phyloP scores from a whole-genome alignment of 2,113 vertebrate genomes.

The Sinocyclocheilus rhinocerous region DNA sequence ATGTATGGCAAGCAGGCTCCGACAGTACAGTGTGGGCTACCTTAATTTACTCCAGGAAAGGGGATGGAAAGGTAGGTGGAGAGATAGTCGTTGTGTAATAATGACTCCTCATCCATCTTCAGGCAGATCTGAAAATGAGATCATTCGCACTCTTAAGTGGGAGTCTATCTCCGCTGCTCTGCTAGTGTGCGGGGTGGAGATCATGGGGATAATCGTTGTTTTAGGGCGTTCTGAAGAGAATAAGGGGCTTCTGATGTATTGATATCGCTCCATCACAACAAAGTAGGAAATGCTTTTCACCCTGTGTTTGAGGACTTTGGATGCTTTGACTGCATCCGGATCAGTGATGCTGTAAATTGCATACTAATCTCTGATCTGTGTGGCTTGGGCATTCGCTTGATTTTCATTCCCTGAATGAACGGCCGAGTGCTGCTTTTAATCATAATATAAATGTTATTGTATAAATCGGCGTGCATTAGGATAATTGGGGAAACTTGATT shows the following conservation, averaged over 20 bases:
- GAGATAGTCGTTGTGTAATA: slow-evolving; percentile 41
- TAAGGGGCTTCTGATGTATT: slow-evolving; percentile 23
- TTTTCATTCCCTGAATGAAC: slow-evolving; percentile 15
- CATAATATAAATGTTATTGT: slow-evolving; percentile 24
- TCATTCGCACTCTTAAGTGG: slow-evolving; percentile 46
- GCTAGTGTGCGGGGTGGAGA: neutral
- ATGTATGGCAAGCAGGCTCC: slow-evolving; percentile 7
- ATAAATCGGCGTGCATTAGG: slow-evolving; percentile 30
- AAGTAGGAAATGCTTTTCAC: slow-evolving; percentile 12
- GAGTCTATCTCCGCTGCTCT: slow-evolving; percentile 31
- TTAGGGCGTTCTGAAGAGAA: neutral
- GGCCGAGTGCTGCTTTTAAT: slow-evolving; percentile 31
- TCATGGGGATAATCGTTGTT: slow-evolving; percentile 46
- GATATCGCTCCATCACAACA: slow-evolving; percentile 33
- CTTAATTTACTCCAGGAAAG: slow-evolving; percentile 40
- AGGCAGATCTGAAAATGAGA: slow-evolving; percentile 42
- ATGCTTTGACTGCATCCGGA: slow-evolving; percentile 45
- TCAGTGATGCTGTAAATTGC: slow-evolving; percentile 48
- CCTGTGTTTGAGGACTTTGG: slow-evolving; percentile 10
- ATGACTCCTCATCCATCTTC: slow-evolving; percentile 54
- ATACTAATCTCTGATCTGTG: slow-evolving; percentile 47
- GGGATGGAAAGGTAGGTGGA: slow-evolving; percentile 31
- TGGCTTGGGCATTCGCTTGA: slow-evolving; percentile 38
- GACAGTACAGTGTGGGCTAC: slow-evolving; percentile 23
- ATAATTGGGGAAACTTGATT: slow-evolving; percentile 32